Evolutionary conservation across 2,888 invertebrate genomes (phyloP).

Genomic region (Enchytraeus crypticus): DNA sequence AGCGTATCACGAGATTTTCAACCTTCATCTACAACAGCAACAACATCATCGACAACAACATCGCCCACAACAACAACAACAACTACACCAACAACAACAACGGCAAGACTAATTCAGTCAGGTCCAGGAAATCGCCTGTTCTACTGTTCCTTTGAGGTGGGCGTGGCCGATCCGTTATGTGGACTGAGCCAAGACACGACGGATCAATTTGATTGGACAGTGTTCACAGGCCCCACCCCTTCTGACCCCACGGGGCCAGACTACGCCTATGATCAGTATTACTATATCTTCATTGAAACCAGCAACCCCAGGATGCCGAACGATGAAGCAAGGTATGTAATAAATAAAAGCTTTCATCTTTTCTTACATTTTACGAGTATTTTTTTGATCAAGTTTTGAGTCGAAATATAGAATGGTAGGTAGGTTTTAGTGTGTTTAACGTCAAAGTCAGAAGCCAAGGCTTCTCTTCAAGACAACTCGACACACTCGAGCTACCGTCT

Average conservation of each 20-base stretch:
- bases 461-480: too few relatives aligned
- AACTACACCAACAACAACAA: neutral
- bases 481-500: too few relatives aligned
- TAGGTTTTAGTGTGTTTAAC: too few relatives aligned
- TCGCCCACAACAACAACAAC: neutral
- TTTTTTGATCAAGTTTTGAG: too few relatives aligned
- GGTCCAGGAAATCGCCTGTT: too few relatives aligned
- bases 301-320: conserved; percentile 51
- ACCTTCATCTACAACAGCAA: neutral
- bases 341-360: too few relatives aligned
- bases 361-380: too few relatives aligned
- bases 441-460: too few relatives aligned
- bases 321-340: conserved; percentile 33
- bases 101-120: neutral
- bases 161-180: conserved; percentile 37
- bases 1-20: neutral
- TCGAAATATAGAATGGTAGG: too few relatives aligned
- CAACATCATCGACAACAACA: neutral
- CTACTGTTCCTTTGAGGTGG: conserved; percentile 42
- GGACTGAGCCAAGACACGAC: conserved; percentile 32
- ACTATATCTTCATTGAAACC: conserved; percentile 73
- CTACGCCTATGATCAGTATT: conserved; percentile 17
- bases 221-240: conserved; percentile 24
- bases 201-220: conserved; percentile 45
- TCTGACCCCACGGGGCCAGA: conserved; percentile 24